Conservation (phyloP, 2,888 invertebrate species). For the Melanostoma mellinum region DNA sequence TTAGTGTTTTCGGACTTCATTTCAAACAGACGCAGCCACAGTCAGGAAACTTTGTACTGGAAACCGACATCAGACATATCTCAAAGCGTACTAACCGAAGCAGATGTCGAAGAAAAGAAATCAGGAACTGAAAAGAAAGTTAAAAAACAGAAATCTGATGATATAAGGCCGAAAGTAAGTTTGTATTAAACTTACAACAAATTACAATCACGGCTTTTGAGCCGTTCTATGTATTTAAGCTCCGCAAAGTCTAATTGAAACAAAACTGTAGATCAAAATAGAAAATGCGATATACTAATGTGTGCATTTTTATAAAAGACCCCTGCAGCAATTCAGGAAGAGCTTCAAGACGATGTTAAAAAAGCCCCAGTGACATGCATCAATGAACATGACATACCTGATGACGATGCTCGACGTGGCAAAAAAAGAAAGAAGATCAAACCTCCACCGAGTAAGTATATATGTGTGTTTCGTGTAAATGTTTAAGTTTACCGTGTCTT, state of each 20-base stretch:
- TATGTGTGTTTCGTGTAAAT: not conserved
- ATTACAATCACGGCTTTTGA: no score
- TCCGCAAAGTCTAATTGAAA: no score
- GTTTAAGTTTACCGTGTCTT: not conserved
- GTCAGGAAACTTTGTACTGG: conserved; percentile 83
- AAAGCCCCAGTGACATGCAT: conserved; percentile 77
- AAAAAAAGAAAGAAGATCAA: conserved; percentile 83
- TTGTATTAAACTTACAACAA: not conserved
- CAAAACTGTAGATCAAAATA: not conserved
- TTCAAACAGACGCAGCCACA: conserved; percentile 78
- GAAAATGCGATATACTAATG: not conserved
- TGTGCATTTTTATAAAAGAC: conserved; percentile 12
- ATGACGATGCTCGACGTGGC: conserved; percentile 83
- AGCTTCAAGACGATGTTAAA: conserved; percentile 74
- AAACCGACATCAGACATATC: conserved; percentile 82
- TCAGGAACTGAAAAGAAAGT: conserved; percentile 77
- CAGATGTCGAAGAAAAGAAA: conserved; percentile 68
- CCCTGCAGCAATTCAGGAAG: conserved; percentile 50
- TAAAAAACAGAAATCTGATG: conserved; percentile 77
- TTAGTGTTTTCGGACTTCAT: not conserved
- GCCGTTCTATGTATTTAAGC: no score
- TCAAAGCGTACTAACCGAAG: conserved; percentile 77
- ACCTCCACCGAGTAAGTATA: conserved; percentile 75
- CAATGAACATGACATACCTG: conserved; percentile 79
- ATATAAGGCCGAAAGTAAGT: conserved; percentile 76